These are phyloP conservation scores for Sorex fumeus DNA, from an alignment of 2,113 vertebrate species.

Conservation along the genomic window DNA sequence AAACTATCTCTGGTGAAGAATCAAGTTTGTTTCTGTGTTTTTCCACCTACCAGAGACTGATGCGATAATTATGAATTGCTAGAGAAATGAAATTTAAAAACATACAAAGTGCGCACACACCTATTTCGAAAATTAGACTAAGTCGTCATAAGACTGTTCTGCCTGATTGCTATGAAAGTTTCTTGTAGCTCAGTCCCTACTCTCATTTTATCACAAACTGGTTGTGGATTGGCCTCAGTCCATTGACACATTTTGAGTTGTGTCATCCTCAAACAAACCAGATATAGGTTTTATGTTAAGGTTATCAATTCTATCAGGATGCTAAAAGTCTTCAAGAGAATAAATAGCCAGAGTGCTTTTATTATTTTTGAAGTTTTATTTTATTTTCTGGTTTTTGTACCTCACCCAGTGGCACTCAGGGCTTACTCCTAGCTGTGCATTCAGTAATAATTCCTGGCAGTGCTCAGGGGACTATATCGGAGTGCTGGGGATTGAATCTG, in stretches of 20 bases:
- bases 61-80: conserved; percentile 26
- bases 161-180: not conserved
- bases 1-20: conserved; percentile 13
- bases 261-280: conserved; percentile 34
- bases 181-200: not conserved
- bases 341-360: not conserved
- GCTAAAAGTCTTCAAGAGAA: not conserved
- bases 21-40: not conserved
- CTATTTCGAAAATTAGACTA: conserved; percentile 18
- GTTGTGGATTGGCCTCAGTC: not conserved
- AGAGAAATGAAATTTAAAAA: not conserved
- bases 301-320: not conserved
- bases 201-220: not conserved
- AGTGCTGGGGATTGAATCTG: too few species aligned
- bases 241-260: not conserved
- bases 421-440: too few species aligned
- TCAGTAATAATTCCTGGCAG: too few species aligned
- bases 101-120: not conserved
- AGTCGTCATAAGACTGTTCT: not conserved
- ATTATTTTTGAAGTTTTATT: too few species aligned
- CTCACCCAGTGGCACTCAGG: too few species aligned
- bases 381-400: too few species aligned
- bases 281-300: not conserved
- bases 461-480: too few species aligned
- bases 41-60: not conserved